Evolutionary conservation across 2,797 vertebrate genomes (phyloP).

Genomic region (Orientallactaga sibirica): DNA sequence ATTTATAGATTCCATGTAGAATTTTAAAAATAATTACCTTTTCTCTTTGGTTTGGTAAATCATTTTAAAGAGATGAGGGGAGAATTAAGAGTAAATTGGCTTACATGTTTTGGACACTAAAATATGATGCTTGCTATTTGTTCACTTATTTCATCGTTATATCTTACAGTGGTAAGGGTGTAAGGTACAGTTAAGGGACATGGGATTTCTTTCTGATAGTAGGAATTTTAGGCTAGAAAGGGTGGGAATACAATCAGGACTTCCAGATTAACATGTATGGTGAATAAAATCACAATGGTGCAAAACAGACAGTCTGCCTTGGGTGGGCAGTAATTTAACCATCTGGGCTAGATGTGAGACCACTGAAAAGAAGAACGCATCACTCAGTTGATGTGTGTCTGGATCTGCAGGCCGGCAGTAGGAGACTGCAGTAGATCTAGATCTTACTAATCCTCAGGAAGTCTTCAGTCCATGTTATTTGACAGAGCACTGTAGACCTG

Average conservation of each 20-base stretch:
- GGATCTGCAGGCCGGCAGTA: not conserved
- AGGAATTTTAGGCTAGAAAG: not conserved
- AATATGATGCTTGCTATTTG: not conserved
- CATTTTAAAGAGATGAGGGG: not conserved
- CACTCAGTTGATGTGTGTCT: not conserved
- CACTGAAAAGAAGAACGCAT: not conserved
- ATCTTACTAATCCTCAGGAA: not conserved
- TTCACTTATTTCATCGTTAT: not conserved
- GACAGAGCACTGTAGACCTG: not conserved
- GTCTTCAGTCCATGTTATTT: not conserved
- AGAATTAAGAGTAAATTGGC: not conserved
- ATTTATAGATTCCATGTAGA: not conserved
- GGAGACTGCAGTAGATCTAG: not conserved
- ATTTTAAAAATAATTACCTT: not conserved
- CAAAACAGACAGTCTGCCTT: not conserved
- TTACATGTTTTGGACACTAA: not conserved
- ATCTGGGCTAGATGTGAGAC: not conserved
- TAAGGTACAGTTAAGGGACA: not conserved
- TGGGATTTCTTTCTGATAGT: not conserved
- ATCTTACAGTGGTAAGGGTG: not conserved
- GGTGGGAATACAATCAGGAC: not conserved
- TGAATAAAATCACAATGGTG: not conserved
- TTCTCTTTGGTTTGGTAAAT: not conserved
- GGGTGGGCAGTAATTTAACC: not conserved
- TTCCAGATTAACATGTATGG: not conserved